Base-by-base conservation (phyloP, 2,888 invertebrate genomes). In the Anoplius nigerrimus region DNA sequence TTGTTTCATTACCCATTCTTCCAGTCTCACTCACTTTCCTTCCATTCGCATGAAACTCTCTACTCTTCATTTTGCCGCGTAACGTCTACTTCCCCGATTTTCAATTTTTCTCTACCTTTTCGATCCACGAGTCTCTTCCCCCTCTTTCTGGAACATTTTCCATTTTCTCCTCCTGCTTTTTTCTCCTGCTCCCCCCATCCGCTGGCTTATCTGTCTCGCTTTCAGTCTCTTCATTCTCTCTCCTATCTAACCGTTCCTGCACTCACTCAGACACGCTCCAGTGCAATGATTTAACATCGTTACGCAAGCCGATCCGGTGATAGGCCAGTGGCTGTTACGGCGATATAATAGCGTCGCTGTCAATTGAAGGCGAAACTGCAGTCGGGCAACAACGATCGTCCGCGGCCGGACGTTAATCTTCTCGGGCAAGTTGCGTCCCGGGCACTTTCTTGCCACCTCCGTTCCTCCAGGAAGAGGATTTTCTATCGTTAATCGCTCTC, bases 211-310 rank as follows among this genome's bases (percentile, higher is more conserved):
- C 34, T 2, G 11, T 13, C 34, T 1, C 34, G 11, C 34, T 34
- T 6, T 24, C 16, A n/a, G n/a, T 16, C 48, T 48, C 48, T 8
- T 8, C 5, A 15, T 48, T 48, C 48, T 48, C 13, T 48, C 48
- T 48, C 48, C 1, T 18, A 6, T n/a, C 11, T 13, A 34, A 34
- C 20, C 42, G 21, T n/a, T n/a, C n/a, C n/a, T 16, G 52, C 42
- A 61, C 34, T 24, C 64, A 42, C 55, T 65, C 42, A 51, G 27
- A 27, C 56, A 60, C 24, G 53, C 42, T 57, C 55, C 22, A 22
- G 46, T 6, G 60, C 66, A 66, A 71, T 66, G 73, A 74, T 74
- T 75, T 66, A 62, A 69, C 51, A 51, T 54, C 59, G 66, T 72
- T 72, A 67, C 67, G 67, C 65, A 68, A 68, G 27, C 61, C n/a